Evolutionary conservation across 2,888 invertebrate species (phyloP), one percentile per base, ranked within the genome.

Genomic region (Leptinotarsa haldemani): DNA sequence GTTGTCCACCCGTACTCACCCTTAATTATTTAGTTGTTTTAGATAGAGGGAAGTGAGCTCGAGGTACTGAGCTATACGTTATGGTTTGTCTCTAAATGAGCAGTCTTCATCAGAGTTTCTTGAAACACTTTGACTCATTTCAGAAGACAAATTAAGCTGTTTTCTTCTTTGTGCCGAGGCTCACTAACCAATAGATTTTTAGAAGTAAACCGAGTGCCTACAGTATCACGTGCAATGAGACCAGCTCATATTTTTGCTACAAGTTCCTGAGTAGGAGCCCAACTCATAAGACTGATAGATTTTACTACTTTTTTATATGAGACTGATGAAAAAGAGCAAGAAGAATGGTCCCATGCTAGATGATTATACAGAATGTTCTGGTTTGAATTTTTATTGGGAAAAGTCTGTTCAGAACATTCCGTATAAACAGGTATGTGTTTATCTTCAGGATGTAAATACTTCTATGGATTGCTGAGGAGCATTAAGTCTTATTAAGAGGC

Each of bases 221-320:
- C 83, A 82, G 70, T 46, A 52, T 82, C 77, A 80, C 75, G 80
- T 78, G 79, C 79, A 80, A 80, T 80, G 76, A 78, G 80, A 82
- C 81, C 82, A 80, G 83, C 82, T 82, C 82, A 81, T 74, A 65
- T 75, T 78, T 85, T 86, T 86, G 85, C 85, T 85, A 85, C 85
- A 85, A 85, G 85, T 85, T 85, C 86, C 85, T 84, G 65, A 71
- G 71, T 63, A 69, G 84, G 85, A 83, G 84, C 83, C 86, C 82
- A 86, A 86, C 86, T 84, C 82, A 85, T 86, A 87, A 87, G 87
- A 87, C 87, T 87, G 87, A 87, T 85, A 85, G 85, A 80, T 83
- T 82, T 84, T 82, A 84, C 80, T 81, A 82, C 81, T 80, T 80
- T 79, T 79, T 78, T 80, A 79, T 79, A 81, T 83, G 83, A 83